These are phyloP conservation scores for Lateolabrax maculatus DNA, from an alignment of 2,797 vertebrate species.

Conservation along the genomic window DNA sequence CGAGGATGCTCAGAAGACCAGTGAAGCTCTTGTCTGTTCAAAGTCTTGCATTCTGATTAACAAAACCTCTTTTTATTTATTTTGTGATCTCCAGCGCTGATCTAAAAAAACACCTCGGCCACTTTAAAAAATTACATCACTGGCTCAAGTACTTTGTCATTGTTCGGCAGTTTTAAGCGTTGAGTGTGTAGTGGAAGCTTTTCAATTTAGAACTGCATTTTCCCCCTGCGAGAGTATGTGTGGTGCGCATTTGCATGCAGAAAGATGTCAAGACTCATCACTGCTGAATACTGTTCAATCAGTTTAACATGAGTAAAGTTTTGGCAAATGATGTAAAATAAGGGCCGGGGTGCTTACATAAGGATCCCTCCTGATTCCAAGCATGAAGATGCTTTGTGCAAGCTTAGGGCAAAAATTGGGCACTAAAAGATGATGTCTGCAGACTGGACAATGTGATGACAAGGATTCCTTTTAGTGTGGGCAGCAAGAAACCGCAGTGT, in stretches of 20 bases:
- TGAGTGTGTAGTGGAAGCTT: constrained; percentile 20
- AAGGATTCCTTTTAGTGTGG: constrained; percentile 29
- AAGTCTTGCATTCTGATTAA: constrained; percentile 4
- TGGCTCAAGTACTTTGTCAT: constrained; percentile 24
- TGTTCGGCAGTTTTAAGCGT: constrained; percentile 41
- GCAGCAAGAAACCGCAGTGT: constrained; percentile 28
- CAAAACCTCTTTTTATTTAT: constrained; percentile 11
- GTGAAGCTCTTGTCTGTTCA: neutral
- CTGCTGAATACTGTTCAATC: constrained; percentile 10
- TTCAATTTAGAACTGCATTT: constrained; percentile 15
- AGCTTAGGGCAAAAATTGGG: neutral
- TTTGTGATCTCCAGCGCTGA: constrained; percentile 27
- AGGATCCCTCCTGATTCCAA: constrained; percentile 6
- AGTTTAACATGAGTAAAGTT: neutral
- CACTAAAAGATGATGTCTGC: constrained; percentile 30
- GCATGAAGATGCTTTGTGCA: constrained; percentile 5
- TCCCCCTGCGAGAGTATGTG: constrained; percentile 7
- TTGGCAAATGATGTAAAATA: constrained; percentile 3
- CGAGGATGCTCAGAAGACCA: constrained; percentile 12
- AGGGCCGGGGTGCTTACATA: neutral
- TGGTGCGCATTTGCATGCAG: neutral
- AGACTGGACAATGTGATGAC: constrained; percentile 24
- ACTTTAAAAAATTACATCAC: constrained; percentile 45
- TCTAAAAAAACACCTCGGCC: constrained; percentile 41
- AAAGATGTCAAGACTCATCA: constrained; percentile 16